phyloP scores from a whole-genome alignment of 2,113 vertebrate genomes.

The Euleptes europaea region DNA sequence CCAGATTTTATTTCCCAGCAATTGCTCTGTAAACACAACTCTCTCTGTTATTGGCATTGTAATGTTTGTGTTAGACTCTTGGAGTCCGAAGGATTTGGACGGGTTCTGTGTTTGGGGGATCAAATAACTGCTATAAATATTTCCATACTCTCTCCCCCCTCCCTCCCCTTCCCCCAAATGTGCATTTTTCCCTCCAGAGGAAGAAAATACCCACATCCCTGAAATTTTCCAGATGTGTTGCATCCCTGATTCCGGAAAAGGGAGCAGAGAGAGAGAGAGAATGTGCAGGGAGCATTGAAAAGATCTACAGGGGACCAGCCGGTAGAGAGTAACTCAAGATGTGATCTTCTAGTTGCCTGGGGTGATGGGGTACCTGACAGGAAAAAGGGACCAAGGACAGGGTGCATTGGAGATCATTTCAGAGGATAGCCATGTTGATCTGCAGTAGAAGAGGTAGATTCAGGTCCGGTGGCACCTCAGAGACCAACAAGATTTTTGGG shows the following conservation, averaged over 20 bases:
- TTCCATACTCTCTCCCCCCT: not conserved
- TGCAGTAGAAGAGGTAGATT: too few relatives aligned
- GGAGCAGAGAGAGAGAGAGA: not conserved
- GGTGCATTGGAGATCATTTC: not conserved
- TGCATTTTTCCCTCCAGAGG: not conserved
- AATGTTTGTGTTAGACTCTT: constrained; percentile 6
- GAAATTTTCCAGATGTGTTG: not conserved
- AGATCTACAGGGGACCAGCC: not conserved
- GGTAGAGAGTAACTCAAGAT: not conserved
- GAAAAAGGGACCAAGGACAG: not conserved
- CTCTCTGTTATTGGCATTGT: not conserved
- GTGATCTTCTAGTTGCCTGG: not conserved
- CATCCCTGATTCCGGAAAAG: not conserved
- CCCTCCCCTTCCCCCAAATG: not conserved
- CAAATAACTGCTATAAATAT: constrained; percentile 15
- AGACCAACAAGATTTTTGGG: too few relatives aligned
- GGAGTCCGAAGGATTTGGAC: not conserved
- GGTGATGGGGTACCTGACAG: too few relatives aligned
- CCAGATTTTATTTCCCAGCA: not conserved
- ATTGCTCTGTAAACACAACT: constrained; percentile 10
- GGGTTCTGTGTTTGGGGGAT: not conserved
- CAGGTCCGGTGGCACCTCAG: too few relatives aligned
- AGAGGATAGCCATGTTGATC: too few relatives aligned
- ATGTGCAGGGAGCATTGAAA: not conserved
- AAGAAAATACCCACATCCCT: not conserved